Evolutionary conservation across 2,797 vertebrate species (phyloP).

Genomic region (Gobionotothen gibberifrons): DNA sequence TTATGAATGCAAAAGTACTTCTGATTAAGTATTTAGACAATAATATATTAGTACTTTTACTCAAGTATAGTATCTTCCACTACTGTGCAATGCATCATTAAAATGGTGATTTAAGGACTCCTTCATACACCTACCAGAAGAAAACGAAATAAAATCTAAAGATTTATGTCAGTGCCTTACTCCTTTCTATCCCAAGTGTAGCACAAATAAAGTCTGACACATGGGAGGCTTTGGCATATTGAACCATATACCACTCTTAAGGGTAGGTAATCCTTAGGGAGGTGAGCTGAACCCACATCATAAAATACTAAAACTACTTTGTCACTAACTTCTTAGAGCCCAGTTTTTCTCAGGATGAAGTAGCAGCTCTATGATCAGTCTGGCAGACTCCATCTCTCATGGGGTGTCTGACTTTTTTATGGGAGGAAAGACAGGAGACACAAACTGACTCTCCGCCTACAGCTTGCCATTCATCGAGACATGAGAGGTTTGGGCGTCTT

Average conservation of each 20-base stretch:
- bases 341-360: constrained; percentile 55
- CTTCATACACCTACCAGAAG: constrained; percentile 1
- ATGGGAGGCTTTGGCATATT: constrained; percentile 24
- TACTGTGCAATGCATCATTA: neutral
- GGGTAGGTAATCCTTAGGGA: constrained; percentile 41
- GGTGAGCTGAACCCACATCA: constrained; percentile 54
- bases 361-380: constrained; percentile 57
- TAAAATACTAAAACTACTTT: constrained; percentile 61
- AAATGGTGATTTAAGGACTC: neutral
- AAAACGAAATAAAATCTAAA: neutral
- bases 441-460: constrained; percentile 44
- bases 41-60: too few species aligned
- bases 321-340: constrained; percentile 68
- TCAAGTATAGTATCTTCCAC: too few species aligned
- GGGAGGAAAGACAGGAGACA: constrained; percentile 26
- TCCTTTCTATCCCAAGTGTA: neutral
- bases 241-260: constrained; percentile 36
- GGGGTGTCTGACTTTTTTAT: constrained; percentile 63
- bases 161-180: constrained; percentile 2
- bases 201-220: constrained; percentile 5
- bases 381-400: constrained; percentile 62
- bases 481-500: constrained; percentile 56
- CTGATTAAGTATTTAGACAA: too few species aligned
- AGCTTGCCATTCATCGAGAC: constrained; percentile 62
- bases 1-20: too few species aligned